Conservation (phyloP, 2,888 invertebrate species). For the Ptychoptera contaminata region DNA sequence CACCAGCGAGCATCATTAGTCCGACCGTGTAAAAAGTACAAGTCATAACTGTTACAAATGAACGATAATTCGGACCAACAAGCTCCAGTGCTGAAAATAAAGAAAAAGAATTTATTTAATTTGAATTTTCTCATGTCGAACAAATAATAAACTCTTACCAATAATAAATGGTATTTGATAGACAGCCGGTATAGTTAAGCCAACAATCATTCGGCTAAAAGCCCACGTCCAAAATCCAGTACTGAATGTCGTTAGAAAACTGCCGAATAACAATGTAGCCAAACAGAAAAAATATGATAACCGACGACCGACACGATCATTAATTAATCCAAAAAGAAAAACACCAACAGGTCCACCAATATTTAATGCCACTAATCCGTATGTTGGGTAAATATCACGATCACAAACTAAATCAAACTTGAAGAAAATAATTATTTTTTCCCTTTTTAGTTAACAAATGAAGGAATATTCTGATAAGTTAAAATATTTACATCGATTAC, state of each 20-base stretch:
- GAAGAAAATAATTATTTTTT: conserved; percentile 25
- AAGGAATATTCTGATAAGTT: not conserved
- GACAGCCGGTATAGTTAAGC: conserved; percentile 78
- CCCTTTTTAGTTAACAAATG: not conserved
- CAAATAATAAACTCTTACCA: conserved; percentile 42
- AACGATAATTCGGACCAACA: conserved; percentile 80
- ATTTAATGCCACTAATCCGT: conserved; percentile 73
- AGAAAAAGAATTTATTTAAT: conserved; percentile 4
- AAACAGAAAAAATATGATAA: conserved; percentile 76
- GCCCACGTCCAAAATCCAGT: conserved; percentile 73
- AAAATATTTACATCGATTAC: conserved; percentile 58
- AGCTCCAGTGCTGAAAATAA: conserved; percentile 63
- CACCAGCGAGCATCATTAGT: conserved; percentile 62
- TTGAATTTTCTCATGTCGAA: not conserved
- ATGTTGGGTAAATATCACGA: conserved; percentile 69
- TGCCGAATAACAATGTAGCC: conserved; percentile 63
- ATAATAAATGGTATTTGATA: conserved; percentile 92
- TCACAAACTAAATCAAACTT: conserved; percentile 88
- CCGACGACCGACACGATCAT: conserved; percentile 75
- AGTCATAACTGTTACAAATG: conserved; percentile 84
- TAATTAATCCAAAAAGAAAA: conserved; percentile 70
- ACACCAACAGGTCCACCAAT: conserved; percentile 82
- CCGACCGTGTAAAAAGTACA: conserved; percentile 82
- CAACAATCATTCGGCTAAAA: conserved; percentile 64
- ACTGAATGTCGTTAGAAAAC: conserved; percentile 63